Base-by-base conservation (phyloP, 2,113 vertebrate genomes). In the Lamprologus speciosus region DNA sequence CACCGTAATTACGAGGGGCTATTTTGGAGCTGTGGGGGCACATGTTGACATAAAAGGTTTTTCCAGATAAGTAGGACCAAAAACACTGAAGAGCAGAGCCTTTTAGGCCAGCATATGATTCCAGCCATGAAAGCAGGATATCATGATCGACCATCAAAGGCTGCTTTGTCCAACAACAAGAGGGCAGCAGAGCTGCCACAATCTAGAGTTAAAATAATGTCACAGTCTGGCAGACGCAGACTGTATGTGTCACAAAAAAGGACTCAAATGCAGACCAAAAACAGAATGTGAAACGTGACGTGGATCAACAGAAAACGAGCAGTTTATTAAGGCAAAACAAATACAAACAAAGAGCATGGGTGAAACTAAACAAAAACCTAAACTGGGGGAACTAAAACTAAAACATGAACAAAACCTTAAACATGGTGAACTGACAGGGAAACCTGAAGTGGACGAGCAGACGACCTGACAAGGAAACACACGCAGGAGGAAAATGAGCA, bases 261-360 rank as follows among this genome's bases (percentile, higher is more conserved):
- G 45, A 51, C 51, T 53, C 51, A 21, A 23, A 23, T 23, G 23
- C 23, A 23, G 23, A 23, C 23, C 23, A 23, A 21, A 54, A 54
- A 11, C n/a, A 21, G 51, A 53, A 53, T 53, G 9, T 11, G 5
- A 51, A 5, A 53, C 19, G 1, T 53, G 50, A 0, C 9, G 0
- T 53, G 50, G 50, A n/a, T 53, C 0, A 53, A 53, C 50, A 53
- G 0, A 10, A n/a, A 53, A n/a, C 5, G 19, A 53, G 50, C 50
- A 0, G 19, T 10, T 53, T 51, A 47, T 47, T 47, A 47, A 47
- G 4, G 45, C 47, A 50, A 50, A 50, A 8, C 0, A 9, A 50
- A 50, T 9, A 9, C 47, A 50, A 17, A 50, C 1, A 50, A 50
- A 50, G 45, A 3, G 45, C 50, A n/a, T 53, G 19, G 3, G 50